Evolutionary conservation across 2,797 vertebrate genomes (phyloP), one percentile per base, ranked within the genome.

Genomic region (Lepilemur ruficaudatus): DNA sequence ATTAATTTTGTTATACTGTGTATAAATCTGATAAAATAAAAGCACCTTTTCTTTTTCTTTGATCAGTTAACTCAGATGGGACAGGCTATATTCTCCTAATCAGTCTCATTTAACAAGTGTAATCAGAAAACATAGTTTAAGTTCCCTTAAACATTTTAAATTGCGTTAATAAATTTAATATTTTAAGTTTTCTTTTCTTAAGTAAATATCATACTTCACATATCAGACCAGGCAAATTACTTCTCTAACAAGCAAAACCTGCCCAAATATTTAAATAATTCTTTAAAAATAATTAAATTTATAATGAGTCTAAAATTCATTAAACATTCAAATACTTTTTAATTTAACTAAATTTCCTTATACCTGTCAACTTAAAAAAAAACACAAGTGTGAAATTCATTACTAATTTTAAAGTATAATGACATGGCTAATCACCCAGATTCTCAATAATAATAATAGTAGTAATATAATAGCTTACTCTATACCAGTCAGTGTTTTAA

Each of bases 251-350:
- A 89, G 46, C 38, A 94, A 82, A 93, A 81, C 38, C 48, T 92
- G 12, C 22, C 46, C 18, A 78, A 63, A 88, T 85, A 72, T 72
- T 96, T 75, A 84, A 92, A 80, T 93, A 85, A 70, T 63, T 63
- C 41, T 91, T 85, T 48, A 23, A 75, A 88, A 94, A 86, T 70
- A 61, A 75, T 72, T 82, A 89, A 87, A 80, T 55, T 52, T 81
- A 25, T 75, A 85, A 52, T 89, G 17, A 92, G 23, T 92, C 35
- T 65, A 28, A 91, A 72, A 35, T 96, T 83, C 10, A 89, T 78
- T 96, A 80, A 69, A 63, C 9, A 28, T 93, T 96, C 73, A 52
- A 50, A 72, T 96, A 88, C 25, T 92, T 90, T 15, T 4, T 90
- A 69, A 61, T 88, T 59, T 65, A 61, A 50, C 63, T 81, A 76